Evolutionary conservation across 2,888 invertebrate genomes (phyloP), one percentile per base, ranked within the genome.

Genomic region (Cylloceria caligata): DNA sequence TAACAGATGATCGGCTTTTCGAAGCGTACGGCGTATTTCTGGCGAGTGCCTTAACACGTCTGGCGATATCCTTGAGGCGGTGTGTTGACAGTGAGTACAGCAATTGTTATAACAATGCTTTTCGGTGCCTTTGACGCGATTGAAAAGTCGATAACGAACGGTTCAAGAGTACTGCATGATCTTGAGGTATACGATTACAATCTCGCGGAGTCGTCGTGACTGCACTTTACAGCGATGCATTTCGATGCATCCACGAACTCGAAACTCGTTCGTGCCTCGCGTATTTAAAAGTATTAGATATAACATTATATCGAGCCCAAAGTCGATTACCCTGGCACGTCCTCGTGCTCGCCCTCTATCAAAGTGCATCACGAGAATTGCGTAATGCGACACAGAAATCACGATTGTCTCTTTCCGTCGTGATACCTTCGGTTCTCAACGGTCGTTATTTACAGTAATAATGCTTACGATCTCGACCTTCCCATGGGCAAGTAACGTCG

Each of bases 11-110:
- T 88, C 87, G 83, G 85, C 86, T 91, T 88, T 94, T 96, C 93
- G 94, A 93, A 91, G 94, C 94, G 74, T 95, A 95, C 93, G 95
- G 95, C 92, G 92, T 92, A 80, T 93, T 94, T 84, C 94, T 96
- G 88, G 94, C 95, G 89, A 93, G 93, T 88, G 94, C 95, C 84
- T 94, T 96, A 86, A 93, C 94, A 9, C 93, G 95, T 87, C 94
- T 96, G 89, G 94, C 95, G 83, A 94, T 94, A 87, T 94, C 95
- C 92, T 95, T 96, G 83, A 95, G 95, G 91, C 94, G 95, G 93
- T 95, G 95, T 91, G 94, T 95, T 83, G 93, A 94, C 93, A 94
- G 96, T 96, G 95, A 96, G 96, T 94, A 87, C 49, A 75, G 36
- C 34, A 27, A 11, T 69, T 64, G 16, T 73, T 16, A 13, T 11